phyloP scores from a whole-genome alignment of 1,140 invertebrate genomes.

The Polypedilum vanderplanki region DNA sequence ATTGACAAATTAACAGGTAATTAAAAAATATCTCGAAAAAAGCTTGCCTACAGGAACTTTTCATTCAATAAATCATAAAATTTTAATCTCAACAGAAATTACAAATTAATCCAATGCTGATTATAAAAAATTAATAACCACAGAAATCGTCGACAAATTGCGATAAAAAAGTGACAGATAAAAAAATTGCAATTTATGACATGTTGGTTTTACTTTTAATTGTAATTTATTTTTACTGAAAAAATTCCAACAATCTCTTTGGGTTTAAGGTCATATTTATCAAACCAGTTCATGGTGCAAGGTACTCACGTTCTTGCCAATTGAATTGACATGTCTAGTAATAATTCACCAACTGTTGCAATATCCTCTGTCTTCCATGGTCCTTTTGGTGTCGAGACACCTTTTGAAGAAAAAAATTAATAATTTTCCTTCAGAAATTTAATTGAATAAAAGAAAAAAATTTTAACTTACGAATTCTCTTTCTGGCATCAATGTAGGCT shows the following conservation, averaged over 20 bases:
- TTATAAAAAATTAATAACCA: too few species aligned
- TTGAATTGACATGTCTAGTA: constrained; percentile 76
- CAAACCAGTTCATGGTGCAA: constrained; percentile 10
- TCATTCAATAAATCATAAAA: too few species aligned
- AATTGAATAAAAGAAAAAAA: background rate
- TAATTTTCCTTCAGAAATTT: too few species aligned
- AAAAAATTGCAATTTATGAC: constrained; percentile 2
- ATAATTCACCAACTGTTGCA: constrained; percentile 73
- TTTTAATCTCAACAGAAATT: too few species aligned
- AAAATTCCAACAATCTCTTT: too few species aligned
- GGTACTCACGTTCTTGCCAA: constrained; percentile 73
- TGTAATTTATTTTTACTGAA: too few species aligned
- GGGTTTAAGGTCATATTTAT: background rate
- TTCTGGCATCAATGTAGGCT: constrained; percentile 77
- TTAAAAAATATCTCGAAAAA: too few species aligned
- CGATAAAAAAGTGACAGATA: background rate
- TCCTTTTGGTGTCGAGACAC: constrained; percentile 63
- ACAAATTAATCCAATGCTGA: too few species aligned
- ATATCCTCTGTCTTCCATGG: constrained; percentile 74
- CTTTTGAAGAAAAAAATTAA: constrained; percentile 42
- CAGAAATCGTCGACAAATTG: too few species aligned
- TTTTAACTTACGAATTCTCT: constrained; percentile 67
- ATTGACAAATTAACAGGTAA: too few species aligned
- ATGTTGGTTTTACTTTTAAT: too few species aligned
- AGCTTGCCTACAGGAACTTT: too few species aligned